Conservation (phyloP, 2,888 invertebrate species). For the Aspidapion aeneum region DNA sequence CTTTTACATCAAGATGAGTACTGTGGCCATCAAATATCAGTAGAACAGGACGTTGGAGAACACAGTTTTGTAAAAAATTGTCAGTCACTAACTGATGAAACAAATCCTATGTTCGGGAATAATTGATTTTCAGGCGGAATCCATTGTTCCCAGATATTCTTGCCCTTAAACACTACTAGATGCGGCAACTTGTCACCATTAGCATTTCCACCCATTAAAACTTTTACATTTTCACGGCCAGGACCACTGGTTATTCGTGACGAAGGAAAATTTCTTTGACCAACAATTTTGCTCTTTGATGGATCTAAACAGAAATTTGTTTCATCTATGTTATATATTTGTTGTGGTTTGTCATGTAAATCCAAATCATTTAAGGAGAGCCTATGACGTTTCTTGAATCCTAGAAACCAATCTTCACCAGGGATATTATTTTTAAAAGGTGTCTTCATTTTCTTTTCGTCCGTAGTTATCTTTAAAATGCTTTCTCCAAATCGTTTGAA, state of each 20-base stretch:
- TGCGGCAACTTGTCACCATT: too few relatives aligned
- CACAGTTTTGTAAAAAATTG: too few relatives aligned
- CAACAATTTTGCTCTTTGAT: constrained; percentile 26
- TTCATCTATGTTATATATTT: constrained; percentile 5
- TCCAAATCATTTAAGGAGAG: not conserved
- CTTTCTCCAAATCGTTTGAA: constrained; percentile 12
- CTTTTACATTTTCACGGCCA: constrained; percentile 37
- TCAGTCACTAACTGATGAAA: not conserved
- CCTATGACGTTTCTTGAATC: too few relatives aligned
- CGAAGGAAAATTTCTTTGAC: constrained; percentile 16
- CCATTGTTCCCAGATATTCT: not conserved
- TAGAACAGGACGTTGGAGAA: not conserved
- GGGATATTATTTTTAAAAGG: not conserved
- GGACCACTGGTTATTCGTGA: constrained; percentile 30
- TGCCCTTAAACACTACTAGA: constrained; percentile 1
- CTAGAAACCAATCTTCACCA: too few relatives aligned
- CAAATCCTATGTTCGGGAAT: not conserved
- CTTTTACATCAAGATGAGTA: not conserved
- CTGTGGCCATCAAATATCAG: constrained; percentile 2
- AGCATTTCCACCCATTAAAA: constrained; percentile 27
- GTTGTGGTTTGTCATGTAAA: not conserved
- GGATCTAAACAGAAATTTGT: constrained; percentile 23
- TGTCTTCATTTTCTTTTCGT: not conserved
- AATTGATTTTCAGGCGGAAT: not conserved
- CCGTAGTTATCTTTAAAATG: constrained; percentile 12